Evolutionary conservation across 1,140 invertebrate species (phyloP), one percentile per base, ranked within the genome.

Genomic region (Drosophila melanica): DNA sequence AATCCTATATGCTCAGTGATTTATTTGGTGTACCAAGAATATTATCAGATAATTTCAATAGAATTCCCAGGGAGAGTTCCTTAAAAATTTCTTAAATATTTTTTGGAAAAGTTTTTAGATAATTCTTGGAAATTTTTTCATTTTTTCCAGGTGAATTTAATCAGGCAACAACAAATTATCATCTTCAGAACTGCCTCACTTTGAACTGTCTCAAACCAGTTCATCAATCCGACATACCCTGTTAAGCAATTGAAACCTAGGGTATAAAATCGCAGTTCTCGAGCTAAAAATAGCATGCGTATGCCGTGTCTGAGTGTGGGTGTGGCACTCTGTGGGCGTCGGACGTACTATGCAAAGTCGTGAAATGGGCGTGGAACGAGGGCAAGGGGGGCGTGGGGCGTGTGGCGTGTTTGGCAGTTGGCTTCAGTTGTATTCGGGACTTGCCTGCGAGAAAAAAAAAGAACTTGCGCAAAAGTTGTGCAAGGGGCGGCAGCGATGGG

Each of bases 271-370:
- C 63, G 53, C 69, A 72, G 41, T 39, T 42, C 37, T 12, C 10
- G 11, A 16, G 63, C 69, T 72, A 67, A 53, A 72, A 59, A 67
- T 72, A 72, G 54, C 14, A 23, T 72, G 69, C 54, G 63, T 66
- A 41, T 41, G 27, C 45, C 30, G 60, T 16, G 58, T 16, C n/a
- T 42, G 12, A 14, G 42, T 16, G 62, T 41, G 62, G 35, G 37
- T n/a, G 23, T 33, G 23, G 16, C 50, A 42, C 39, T 27, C 44
- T 54, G 51, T 51, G 62, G 53, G 44, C 47, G 62, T 66, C 57
- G 33, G 39, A 12, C 57, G 30, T 12, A 16, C 35, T 41, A 39
- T 42, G 63, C 35, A 58, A 66, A 57, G 37, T 50, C 30, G 41
- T 35, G 10, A 78, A 57, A 44, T 37, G 42, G 59, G 59, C 30